Conservation (phyloP, 2,113 vertebrate species). For the Hemiprocne comata region DNA sequence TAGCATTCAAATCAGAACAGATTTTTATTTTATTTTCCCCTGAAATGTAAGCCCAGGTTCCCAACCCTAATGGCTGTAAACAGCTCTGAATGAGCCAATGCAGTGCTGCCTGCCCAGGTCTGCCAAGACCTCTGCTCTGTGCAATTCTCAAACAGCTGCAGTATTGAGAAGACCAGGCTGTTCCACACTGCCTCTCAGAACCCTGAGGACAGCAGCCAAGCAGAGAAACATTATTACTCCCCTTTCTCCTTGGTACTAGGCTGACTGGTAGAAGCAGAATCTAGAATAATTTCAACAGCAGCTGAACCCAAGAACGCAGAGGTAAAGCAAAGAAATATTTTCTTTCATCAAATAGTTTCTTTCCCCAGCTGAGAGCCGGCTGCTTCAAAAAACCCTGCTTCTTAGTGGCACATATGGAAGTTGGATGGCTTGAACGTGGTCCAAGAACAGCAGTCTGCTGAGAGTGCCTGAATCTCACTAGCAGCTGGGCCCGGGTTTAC, state of each 20-base stretch:
- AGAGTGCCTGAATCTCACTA: not conserved
- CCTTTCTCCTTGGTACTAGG: not conserved
- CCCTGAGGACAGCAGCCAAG: not conserved
- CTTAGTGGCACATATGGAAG: not conserved
- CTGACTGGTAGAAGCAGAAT: not conserved
- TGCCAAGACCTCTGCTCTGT: conserved; percentile 28
- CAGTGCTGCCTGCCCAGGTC: not conserved
- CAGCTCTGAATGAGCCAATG: not conserved
- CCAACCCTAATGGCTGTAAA: not conserved
- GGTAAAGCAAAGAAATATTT: not conserved
- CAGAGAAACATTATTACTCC: not conserved
- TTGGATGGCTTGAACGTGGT: not conserved
- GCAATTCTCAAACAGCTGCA: conserved; percentile 16
- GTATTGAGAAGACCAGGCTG: not conserved
- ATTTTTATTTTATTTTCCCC: not conserved
- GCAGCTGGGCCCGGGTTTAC: conserved; percentile 10
- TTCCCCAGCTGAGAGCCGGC: not conserved
- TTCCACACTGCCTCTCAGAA: not conserved
- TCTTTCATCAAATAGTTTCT: not conserved
- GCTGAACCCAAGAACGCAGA: not conserved
- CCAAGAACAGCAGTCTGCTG: not conserved
- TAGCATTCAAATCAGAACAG: not conserved
- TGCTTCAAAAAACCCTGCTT: not conserved
- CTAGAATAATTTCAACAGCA: not conserved
- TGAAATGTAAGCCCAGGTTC: not conserved